A percentile compares a stretch with the other conserved stretches of the same genome.
These are phyloP conservation scores for Falco columbarius DNA, from an alignment of 2,797 vertebrate genomes.

Conservation along the genomic window DNA sequence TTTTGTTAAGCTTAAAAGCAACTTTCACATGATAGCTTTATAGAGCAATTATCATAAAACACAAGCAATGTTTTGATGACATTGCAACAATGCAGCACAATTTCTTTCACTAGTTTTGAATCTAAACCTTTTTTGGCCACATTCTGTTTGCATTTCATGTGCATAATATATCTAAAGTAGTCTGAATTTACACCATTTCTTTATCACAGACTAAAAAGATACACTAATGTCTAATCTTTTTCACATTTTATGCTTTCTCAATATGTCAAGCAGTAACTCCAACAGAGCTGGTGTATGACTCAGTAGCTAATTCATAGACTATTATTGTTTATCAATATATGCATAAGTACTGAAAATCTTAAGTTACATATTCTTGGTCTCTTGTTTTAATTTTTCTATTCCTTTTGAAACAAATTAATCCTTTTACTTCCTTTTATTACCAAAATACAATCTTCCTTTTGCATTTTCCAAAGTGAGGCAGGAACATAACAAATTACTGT, in stretches of 20 bases:
- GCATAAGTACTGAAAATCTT: background rate
- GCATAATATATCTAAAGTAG: background rate
- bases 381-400: background rate
- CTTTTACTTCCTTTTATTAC: background rate
- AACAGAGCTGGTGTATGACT: background rate
- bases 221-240: background rate
- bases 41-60: background rate
- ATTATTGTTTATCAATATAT: background rate
- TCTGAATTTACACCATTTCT: background rate
- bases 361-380: background rate
- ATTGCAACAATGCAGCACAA: background rate
- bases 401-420: background rate
- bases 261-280: background rate
- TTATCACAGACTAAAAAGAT: background rate
- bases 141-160: background rate
- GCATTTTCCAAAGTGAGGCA: background rate
- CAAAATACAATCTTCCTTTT: background rate
- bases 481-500: slow-evolving; percentile 13
- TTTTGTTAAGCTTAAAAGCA: background rate
- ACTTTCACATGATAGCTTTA: background rate
- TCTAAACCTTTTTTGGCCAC: background rate
- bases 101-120: background rate
- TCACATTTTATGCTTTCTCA: background rate
- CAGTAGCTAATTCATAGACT: background rate
- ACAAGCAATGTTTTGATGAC: background rate